Evolutionary conservation across 2,797 vertebrate species (phyloP), one percentile per base, ranked within the genome.

Genomic region (Cyprinella venusta): DNA sequence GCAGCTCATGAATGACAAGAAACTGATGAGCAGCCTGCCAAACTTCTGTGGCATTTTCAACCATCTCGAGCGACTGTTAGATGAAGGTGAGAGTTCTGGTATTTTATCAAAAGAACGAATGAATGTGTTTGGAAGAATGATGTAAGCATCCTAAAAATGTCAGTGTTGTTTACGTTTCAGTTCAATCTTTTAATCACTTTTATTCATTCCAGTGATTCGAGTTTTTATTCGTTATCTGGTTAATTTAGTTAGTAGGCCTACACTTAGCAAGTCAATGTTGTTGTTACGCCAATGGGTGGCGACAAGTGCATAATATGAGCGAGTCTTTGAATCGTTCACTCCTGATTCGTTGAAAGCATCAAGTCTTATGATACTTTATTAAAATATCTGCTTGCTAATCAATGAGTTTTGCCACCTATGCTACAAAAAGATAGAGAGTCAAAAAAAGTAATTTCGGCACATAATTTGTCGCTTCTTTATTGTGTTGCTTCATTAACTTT

Each of bases 1-100:
- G 97, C 97, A 99, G 95, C 94, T 98, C 85, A 99, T 98, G 97
- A 99, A 98, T 95, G 97, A 99, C 92, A 93, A 97, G 93, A 99
- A 99, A 92, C 96, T 98, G 90, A 98, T 98, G 97, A 98, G 97
- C 92, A 98, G 97, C 83, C 96, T 99, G 90, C 97, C 97, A 88
- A 98, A 98, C 97, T 99, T 99, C 95, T 98, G 97, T 90, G 97
- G 97, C 91, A 98, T 99, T 94, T 99, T 97, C 86, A 94, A 95
- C 91, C 95, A 96, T 87, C 94, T 96, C 89, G 95, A 96, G 90
- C 90, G 95, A 86, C 94, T 96, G 33, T 88, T 96, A 90, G 95
- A 96, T 76, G 95, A 96, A 93, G 95, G 95, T 96, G 84, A 81
- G 86, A 69, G 2, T 30, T 12, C 63, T 59, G 7, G 4, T 24